Evolutionary conservation across 1,140 invertebrate species (phyloP), one percentile per base, ranked within the genome.

Genomic region (Cryptotermes secundus): DNA sequence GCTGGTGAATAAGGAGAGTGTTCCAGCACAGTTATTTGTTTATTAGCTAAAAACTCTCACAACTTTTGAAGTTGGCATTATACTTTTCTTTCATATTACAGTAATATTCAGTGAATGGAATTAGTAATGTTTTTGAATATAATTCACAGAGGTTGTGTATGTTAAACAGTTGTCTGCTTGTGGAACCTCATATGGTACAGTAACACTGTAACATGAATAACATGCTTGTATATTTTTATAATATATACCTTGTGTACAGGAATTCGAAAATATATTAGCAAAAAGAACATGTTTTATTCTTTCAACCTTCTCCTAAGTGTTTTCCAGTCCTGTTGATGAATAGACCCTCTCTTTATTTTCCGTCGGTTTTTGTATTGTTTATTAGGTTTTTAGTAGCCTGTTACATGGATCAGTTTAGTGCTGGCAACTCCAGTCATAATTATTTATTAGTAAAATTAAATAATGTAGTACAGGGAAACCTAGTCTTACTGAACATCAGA

Each of bases 221-320:
- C 26, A 72, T 72, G 31, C 24, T 59, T 59, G 53, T 31, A 72
- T 72, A 72, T 72, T 72, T 72, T 72, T 72, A 72, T 72, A 72
- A 72, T 72, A 72, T 72, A 31, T 72, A 31, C n/a, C 59, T 72
- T 72, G 59, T 72, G n/a, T 72, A 72, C 59, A 72, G 59, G 59
- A 72, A 72, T 72, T 72, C 31, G 26, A 72, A 72, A 72, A 72
- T 72, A 72, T 72, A 72, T 72, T 72, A 72, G 31, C 59, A 72
- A 31, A 31, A 72, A 10, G 3, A 31, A 72, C 3, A 72, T 14
- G 16, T 26, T 31, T 12, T 31, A 3, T n/a, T 22, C 31, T 72
- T 72, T 72, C 3, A n/a, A 72, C 26, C 59, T 72, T 31, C 6
- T n/a, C 31, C 31, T 72, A 26, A n/a, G n/a, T 31, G 1, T 72